Conservation (phyloP, 2,113 vertebrate species). For the Lophius piscatorius region DNA sequence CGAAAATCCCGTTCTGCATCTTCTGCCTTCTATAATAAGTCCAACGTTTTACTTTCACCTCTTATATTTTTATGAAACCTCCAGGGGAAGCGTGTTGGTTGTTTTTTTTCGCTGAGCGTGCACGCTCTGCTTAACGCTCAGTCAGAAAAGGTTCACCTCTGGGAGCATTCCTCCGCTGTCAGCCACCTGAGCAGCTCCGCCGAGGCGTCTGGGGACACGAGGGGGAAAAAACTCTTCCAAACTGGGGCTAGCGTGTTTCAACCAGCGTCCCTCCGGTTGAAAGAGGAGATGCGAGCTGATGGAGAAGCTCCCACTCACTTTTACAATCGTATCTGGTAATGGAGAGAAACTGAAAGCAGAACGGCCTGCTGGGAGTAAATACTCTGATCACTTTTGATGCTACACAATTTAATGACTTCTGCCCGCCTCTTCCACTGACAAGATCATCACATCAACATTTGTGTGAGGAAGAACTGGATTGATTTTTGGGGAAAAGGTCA, state of each 20-base stretch:
- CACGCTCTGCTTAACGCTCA: constrained; percentile 53
- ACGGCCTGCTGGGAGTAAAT: too few species aligned
- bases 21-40: constrained; percentile 10
- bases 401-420: constrained; percentile 14
- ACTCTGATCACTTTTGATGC: too few species aligned
- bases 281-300: background rate
- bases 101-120: constrained; percentile 9
- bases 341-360: constrained; percentile 10
- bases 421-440: constrained; percentile 15
- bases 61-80: constrained; percentile 25
- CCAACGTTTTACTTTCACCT: constrained; percentile 17
- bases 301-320: background rate
- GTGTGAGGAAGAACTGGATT: too few species aligned
- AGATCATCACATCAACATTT: constrained; percentile 40
- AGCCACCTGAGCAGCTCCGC: constrained; percentile 62
- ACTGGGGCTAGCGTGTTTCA: constrained; percentile 23
- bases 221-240: constrained; percentile 29
- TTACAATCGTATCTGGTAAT: constrained; percentile 40
- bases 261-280: constrained; percentile 10
- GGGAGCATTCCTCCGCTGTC: constrained; percentile 26
- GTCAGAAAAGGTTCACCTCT: constrained; percentile 57
- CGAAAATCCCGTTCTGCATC: constrained; percentile 15
- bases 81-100: constrained; percentile 26
- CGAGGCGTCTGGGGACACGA: constrained; percentile 13
- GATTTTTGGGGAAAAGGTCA: too few species aligned